Evolutionary conservation across 30 jellyfish, hydroid and myxozoan species (phyloP).

Genomic region (Cassiopea xamachana): DNA sequence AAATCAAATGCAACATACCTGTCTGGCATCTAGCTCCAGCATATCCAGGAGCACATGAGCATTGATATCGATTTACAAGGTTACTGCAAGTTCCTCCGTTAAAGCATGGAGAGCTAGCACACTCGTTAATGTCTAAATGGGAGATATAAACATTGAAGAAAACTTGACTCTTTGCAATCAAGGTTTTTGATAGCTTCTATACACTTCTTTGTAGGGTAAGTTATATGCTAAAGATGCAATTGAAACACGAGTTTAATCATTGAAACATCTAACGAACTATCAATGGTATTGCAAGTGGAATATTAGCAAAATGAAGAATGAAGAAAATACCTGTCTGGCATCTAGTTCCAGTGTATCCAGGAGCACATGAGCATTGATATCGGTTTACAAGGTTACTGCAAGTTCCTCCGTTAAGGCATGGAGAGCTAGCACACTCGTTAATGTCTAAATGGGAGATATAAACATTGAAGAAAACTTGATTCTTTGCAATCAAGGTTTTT

Average conservation of each 20-base stretch:
- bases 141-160: too few relatives aligned
- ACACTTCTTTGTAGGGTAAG: too few relatives aligned
- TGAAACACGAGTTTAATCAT: too few relatives aligned
- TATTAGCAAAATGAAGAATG: background rate
- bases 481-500: too few relatives aligned
- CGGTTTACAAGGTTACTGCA: slow-evolving; percentile 13
- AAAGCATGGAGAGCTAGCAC: slow-evolving; percentile 1
- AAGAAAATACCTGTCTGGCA: slow-evolving; percentile 1
- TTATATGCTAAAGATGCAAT: too few relatives aligned
- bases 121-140: background rate
- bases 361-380: background rate
- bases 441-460: slow-evolving; percentile 8
- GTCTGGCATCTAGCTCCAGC: background rate
- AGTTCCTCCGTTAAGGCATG: slow-evolving; percentile 47
- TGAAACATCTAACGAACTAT: too few relatives aligned
- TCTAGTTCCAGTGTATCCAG: slow-evolving; percentile 15
- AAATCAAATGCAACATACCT: background rate
- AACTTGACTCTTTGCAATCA: too few relatives aligned
- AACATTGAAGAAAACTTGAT: too few relatives aligned
- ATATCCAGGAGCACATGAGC: slow-evolving; percentile 16
- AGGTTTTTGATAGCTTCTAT: too few relatives aligned
- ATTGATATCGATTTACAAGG: background rate
- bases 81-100: slow-evolving; percentile 9
- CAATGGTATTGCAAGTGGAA: too few relatives aligned
- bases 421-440: slow-evolving; percentile 47